Conservation (phyloP, 2,888 invertebrate species). For the Epicampocera succincta region DNA sequence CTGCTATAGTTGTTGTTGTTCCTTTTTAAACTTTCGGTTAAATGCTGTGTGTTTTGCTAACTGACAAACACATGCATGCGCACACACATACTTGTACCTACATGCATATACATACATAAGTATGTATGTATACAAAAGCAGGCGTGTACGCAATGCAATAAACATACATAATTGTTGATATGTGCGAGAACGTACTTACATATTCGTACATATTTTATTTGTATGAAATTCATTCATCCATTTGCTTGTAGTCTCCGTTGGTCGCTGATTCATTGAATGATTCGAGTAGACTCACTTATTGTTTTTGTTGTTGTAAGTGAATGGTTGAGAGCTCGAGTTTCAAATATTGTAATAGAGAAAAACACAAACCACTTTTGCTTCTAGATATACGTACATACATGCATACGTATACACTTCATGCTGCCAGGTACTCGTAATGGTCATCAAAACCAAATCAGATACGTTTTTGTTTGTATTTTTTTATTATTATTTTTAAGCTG, state of each 20-base stretch:
- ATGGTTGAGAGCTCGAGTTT: conserved; percentile 51
- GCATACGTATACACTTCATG: neutral
- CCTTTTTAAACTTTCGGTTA: conserved; percentile 50
- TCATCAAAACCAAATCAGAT: conserved; percentile 24
- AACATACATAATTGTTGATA: no score
- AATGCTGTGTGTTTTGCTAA: conserved; percentile 20
- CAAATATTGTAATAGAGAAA: conserved; percentile 27
- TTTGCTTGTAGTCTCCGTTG: neutral
- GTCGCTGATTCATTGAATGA: conserved; percentile 38
- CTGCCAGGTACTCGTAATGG: conserved; percentile 38
- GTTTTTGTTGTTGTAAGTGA: conserved; percentile 34
- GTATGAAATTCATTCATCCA: conserved; percentile 40
- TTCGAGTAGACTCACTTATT: conserved; percentile 15
- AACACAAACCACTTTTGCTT: neutral
- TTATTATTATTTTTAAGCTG: neutral
- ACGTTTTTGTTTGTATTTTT: neutral
- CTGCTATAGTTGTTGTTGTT: conserved; percentile 33
- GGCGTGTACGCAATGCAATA: conserved; percentile 54
- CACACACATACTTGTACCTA: no score
- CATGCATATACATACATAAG: conserved; percentile 22
- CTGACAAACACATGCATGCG: neutral
- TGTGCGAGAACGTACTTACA: conserved; percentile 7
- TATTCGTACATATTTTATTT: conserved; percentile 41
- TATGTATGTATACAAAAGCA: conserved; percentile 43
- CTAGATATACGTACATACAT: neutral